A percentile compares a stretch with the other conserved stretches of the same genome.
Conservation (phyloP, 2,888 invertebrate genomes). For the Chelonus formosanus region DNA sequence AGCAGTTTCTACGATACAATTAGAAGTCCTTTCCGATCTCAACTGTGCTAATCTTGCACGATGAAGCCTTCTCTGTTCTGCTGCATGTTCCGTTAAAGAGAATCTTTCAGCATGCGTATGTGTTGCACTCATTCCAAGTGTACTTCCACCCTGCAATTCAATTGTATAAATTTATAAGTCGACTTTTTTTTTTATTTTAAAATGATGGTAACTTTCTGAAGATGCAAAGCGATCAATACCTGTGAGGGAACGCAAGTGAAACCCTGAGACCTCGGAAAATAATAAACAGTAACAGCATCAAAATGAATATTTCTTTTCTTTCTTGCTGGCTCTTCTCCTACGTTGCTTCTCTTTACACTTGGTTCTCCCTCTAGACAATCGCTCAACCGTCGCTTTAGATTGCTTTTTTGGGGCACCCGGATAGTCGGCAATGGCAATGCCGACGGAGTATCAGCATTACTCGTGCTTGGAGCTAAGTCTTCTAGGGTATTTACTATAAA, state of each 20-base stretch:
- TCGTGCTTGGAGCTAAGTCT: constrained; percentile 45
- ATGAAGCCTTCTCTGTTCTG: constrained; percentile 88
- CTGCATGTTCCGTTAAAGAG: constrained; percentile 86
- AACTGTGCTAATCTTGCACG: constrained; percentile 79
- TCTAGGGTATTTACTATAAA: constrained; percentile 52
- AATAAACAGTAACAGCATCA: constrained; percentile 92
- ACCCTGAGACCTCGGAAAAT: constrained; percentile 92
- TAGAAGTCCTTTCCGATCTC: constrained; percentile 74
- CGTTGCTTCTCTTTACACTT: constrained; percentile 60
- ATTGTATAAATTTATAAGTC: not conserved
- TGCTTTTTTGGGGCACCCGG: constrained; percentile 69
- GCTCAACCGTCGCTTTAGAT: constrained; percentile 73
- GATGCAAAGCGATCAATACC: constrained; percentile 63
- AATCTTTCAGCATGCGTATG: constrained; percentile 79
- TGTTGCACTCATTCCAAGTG: constrained; percentile 88
- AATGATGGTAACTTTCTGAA: not conserved
- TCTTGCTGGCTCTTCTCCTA: constrained; percentile 67
- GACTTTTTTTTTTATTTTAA: not conserved
- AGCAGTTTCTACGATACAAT: constrained; percentile 64
- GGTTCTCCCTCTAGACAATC: constrained; percentile 59
- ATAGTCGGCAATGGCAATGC: constrained; percentile 49
- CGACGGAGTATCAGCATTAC: constrained; percentile 33
- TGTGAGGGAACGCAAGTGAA: constrained; percentile 92
- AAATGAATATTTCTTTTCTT: constrained; percentile 86
- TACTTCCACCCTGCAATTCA: constrained; percentile 65